Percentiles rank a stretch among this genome's conserved stretches.
These are phyloP conservation scores for Zelleria hepariella DNA, from an alignment of 2,888 invertebrate species.

Conservation along the genomic window DNA sequence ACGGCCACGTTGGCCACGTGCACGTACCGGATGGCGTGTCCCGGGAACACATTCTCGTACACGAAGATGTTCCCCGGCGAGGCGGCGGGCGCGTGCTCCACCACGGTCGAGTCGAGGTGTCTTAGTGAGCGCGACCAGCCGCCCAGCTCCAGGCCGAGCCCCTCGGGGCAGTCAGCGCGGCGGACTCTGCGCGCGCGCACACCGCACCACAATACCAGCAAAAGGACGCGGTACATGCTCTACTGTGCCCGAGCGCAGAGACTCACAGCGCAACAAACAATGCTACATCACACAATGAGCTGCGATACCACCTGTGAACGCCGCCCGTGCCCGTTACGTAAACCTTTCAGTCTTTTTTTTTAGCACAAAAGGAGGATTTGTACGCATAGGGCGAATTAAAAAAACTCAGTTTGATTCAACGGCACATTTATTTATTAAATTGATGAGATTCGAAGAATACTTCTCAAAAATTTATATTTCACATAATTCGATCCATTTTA, in stretches of 20 bases:
- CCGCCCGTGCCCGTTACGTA: neutral
- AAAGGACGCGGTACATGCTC: too few relatives aligned
- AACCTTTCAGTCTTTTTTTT: too few relatives aligned
- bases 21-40: neutral
- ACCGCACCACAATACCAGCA: slow-evolving; percentile 13
- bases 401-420: slow-evolving; percentile 27
- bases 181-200: slow-evolving; percentile 20
- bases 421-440: slow-evolving; percentile 45
- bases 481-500: slow-evolving; percentile 5
- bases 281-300: neutral
- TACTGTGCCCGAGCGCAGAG: too few relatives aligned
- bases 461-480: neutral
- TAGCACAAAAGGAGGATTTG: neutral
- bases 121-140: slow-evolving; percentile 33
- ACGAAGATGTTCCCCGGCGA: slow-evolving; percentile 48
- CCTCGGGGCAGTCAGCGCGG: slow-evolving; percentile 38
- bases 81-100: slow-evolving; percentile 43
- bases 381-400: neutral
- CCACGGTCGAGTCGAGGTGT: slow-evolving; percentile 47
- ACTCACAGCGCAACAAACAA: slow-evolving; percentile 5
- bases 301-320: neutral
- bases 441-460: neutral
- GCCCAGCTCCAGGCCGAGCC: slow-evolving; percentile 42
- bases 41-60: slow-evolving; percentile 52
- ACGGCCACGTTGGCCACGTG: slow-evolving; percentile 3